These are phyloP conservation scores for Lasioglossum baleicum DNA, from an alignment of 1,140 invertebrate species.

Conservation along the genomic window DNA sequence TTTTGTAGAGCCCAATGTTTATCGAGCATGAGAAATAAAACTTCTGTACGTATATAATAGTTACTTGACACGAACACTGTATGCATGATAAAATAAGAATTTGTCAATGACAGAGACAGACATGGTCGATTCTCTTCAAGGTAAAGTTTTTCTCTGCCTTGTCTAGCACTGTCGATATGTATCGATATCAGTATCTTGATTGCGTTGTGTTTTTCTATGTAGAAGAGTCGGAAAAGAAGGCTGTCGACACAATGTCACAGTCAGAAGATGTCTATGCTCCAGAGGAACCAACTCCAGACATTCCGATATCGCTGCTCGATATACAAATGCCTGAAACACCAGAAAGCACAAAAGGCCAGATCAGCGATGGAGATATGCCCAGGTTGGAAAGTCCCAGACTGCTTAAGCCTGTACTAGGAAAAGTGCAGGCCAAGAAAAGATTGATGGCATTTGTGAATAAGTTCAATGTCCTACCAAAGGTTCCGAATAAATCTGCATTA, in stretches of 20 bases:
- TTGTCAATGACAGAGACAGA: slow-evolving; percentile 40
- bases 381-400: slow-evolving; percentile 71
- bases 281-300: slow-evolving; percentile 56
- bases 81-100: slow-evolving; percentile 27
- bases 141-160: slow-evolving; percentile 9
- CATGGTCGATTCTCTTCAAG: slow-evolving; percentile 1
- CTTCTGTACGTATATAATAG: neutral
- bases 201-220: slow-evolving; percentile 13
- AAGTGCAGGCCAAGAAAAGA: slow-evolving; percentile 77
- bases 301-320: slow-evolving; percentile 61
- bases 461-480: slow-evolving; percentile 68
- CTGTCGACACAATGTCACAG: slow-evolving; percentile 34
- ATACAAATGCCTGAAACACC: slow-evolving; percentile 73
- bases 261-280: slow-evolving; percentile 53
- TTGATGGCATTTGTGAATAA: slow-evolving; percentile 79
- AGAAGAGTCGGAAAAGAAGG: slow-evolving; percentile 29
- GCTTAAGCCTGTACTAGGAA: slow-evolving; percentile 77
- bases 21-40: slow-evolving; percentile 14
- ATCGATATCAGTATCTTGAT: neutral
- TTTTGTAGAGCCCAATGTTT: slow-evolving; percentile 24
- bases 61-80: neutral
- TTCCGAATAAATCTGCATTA: slow-evolving; percentile 52
- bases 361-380: slow-evolving; percentile 55
- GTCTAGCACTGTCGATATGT: neutral
- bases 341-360: slow-evolving; percentile 67